Evolutionary conservation across 2,113 vertebrate species (phyloP).

Genomic region (Cyphomyrus discorhynchus): DNA sequence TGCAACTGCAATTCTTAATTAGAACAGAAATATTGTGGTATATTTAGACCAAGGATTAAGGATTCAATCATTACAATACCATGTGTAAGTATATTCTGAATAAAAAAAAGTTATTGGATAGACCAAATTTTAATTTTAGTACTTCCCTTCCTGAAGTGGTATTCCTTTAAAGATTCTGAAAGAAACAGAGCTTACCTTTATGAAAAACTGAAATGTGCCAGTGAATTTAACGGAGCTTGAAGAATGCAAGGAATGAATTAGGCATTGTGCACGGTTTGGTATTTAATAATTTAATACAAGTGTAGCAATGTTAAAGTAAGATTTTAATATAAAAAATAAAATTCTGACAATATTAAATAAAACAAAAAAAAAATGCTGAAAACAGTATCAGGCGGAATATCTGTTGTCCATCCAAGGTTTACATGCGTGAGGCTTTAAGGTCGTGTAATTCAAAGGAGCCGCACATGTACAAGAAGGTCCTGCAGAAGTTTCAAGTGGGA

Average conservation of each 20-base stretch:
- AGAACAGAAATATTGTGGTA: neutral
- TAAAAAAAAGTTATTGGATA: neutral
- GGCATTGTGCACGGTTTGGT: neutral
- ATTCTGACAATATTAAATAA: conserved; percentile 1
- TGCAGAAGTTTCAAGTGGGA: neutral
- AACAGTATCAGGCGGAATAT: neutral
- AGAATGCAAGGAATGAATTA: neutral
- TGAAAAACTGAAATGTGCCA: neutral
- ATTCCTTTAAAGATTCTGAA: neutral
- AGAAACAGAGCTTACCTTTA: neutral
- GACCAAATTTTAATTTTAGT: neutral
- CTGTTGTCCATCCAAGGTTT: neutral
- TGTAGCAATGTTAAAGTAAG: neutral
- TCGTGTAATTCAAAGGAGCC: neutral
- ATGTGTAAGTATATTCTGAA: neutral
- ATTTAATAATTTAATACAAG: neutral
- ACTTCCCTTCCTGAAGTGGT: neutral
- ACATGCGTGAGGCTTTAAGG: neutral
- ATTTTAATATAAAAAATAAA: conserved; percentile 23
- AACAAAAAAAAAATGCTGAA: neutral
- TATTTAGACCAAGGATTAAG: neutral
- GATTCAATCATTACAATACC: neutral
- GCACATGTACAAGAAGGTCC: neutral
- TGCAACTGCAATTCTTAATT: neutral
- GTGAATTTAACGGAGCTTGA: neutral